A percentile compares a stretch with the other conserved stretches of the same genome.
phyloP scores from a whole-genome alignment of 2,797 vertebrate genomes.

The Macrochelys suwanniensis region DNA sequence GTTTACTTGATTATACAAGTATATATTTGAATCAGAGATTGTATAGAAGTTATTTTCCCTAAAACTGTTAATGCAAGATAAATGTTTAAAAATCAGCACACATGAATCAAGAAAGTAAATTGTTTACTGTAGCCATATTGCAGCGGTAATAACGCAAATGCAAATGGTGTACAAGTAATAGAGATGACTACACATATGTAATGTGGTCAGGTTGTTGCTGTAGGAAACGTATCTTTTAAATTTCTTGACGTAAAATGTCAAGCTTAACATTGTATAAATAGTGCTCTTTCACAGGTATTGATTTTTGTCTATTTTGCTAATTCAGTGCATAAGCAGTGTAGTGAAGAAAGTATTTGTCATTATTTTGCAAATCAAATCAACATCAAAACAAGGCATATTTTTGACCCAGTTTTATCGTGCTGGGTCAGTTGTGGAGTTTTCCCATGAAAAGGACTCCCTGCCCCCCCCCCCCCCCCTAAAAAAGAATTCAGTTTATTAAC shows the following conservation, averaged over 20 bases:
- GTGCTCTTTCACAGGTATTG: not conserved
- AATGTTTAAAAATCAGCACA: not conserved
- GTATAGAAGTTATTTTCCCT: not conserved
- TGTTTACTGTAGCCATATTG: not conserved
- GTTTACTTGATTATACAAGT: not conserved
- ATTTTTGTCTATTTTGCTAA: not conserved
- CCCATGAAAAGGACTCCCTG: not conserved
- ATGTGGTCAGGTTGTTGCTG: not conserved
- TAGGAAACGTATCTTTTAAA: not conserved
- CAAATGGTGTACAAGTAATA: not conserved
- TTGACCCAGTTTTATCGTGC: not conserved
- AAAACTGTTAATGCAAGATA: not conserved
- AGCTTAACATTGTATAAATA: not conserved
- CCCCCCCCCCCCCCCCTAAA: not conserved
- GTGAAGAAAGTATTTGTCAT: fast-evolving
- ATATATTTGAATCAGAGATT: not conserved
- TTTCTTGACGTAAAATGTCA: not conserved
- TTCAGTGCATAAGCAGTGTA: not conserved
- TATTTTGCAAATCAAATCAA: not conserved
- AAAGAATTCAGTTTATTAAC: not conserved
- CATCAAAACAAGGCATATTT: not conserved
- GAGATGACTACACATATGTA: not conserved
- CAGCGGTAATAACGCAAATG: not conserved
- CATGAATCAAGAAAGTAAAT: not conserved
- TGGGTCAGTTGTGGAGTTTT: not conserved